These are phyloP conservation scores for Paracanthobrama guichenoti DNA, from an alignment of 2,113 vertebrate genomes.

Conservation along the genomic window DNA sequence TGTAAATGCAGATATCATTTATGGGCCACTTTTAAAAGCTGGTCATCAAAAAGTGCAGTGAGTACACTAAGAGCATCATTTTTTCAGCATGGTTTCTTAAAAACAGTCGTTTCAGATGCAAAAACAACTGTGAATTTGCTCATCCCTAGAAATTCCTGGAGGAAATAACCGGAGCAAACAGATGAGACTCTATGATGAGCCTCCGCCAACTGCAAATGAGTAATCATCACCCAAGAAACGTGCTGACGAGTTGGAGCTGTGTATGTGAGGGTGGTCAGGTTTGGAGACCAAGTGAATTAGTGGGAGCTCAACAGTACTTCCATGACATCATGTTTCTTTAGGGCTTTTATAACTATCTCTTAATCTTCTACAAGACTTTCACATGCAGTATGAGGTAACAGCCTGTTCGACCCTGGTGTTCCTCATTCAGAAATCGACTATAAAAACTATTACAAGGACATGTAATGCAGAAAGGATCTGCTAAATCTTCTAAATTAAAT, in stretches of 20 bases:
- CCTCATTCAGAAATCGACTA: constrained; percentile 8
- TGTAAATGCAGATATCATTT: too few relatives aligned
- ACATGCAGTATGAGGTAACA: constrained; percentile 10
- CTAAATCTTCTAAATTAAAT: constrained; percentile 30
- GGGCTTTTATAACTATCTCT: constrained; percentile 33
- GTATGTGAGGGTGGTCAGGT: neutral
- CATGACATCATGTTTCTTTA: constrained; percentile 42
- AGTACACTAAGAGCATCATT: neutral
- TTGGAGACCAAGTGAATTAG: neutral
- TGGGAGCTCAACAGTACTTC: constrained; percentile 24
- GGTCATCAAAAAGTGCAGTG: neutral
- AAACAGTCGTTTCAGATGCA: neutral
- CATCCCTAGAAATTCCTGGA: neutral
- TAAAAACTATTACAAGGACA: constrained; percentile 25
- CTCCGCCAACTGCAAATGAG: constrained; percentile 9
- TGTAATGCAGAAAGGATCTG: constrained; percentile 3
- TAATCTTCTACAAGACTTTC: constrained; percentile 37
- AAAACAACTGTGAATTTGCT: constrained; percentile 1
- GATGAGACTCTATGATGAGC: neutral
- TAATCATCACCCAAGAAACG: constrained; percentile 26
- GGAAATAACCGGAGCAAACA: neutral
- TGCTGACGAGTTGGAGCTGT: constrained; percentile 1
- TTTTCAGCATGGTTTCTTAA: neutral
- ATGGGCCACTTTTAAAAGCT: too few relatives aligned
- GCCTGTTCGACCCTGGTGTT: constrained; percentile 10